Evolutionary conservation across 2,113 vertebrate species (phyloP), one percentile per base, ranked within the genome.

Genomic region (Coracopsis vasa): DNA sequence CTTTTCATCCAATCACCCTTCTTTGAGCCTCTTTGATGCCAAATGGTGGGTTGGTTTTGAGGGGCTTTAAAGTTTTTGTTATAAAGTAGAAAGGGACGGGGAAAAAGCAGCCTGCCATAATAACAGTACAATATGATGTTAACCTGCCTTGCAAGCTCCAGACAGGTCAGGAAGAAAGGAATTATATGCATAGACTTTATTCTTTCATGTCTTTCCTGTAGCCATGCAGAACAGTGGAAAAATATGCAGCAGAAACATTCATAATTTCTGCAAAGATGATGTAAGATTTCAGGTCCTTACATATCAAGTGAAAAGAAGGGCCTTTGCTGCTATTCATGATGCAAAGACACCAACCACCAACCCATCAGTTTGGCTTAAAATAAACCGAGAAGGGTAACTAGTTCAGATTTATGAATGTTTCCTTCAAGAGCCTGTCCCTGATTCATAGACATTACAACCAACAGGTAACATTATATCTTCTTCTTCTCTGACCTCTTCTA

Each of bases 401-500:
- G 56, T 37, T 94, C 66, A 72, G 89, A 87, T 72, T 95, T 90
- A 91, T 65, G 37, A 56, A 64, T 39, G n/a, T 56, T 58, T 67
- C 91, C 73, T 72, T 65, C 44, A 62, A 56, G 64, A 84, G n/a
- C 69, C 24, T 53, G 31, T 35, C 35, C 45, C 42, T 81, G 66
- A 90, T 89, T 87, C 87, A 92, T 4, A 72, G 66, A 35, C 31
- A 23, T 81, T 71, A n/a, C 47, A 61, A 56, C 33, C 60, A 91
- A 78, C n/a, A 91, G 51, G 48, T 74, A 82, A 78, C 10, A 16
- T 45, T 80, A 4, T 15, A 67, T 81, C 77, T 53, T 71, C 33
- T 58, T 90, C 65, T 90, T 74, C 67, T 79, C 80, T 90, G 74
- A 95, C 66, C 81, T 92, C 65, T 20, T 41, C 24, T 33, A 65